Conservation (phyloP, 2,113 vertebrate species). For the Lethenteron reissneri region DNA sequence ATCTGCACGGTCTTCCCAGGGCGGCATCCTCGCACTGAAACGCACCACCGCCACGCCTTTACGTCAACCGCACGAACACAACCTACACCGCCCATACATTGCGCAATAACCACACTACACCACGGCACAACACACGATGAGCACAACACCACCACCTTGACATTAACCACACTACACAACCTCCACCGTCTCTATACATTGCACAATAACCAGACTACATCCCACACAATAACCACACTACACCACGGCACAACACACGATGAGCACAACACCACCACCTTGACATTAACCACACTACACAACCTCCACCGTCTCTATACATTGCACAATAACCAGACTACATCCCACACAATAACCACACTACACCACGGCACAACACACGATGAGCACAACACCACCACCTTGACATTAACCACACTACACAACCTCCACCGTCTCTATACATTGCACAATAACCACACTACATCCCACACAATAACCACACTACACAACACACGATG, state of each 20-base stretch:
- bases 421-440: neutral
- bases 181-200: too few species aligned
- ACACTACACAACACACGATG: too few species aligned
- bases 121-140: too few species aligned
- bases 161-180: too few species aligned
- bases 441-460: too few species aligned
- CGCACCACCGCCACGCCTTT: conserved; percentile 7
- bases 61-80: neutral
- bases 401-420: neutral
- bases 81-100: neutral
- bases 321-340: too few species aligned
- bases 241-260: neutral
- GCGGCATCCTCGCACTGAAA: conserved; percentile 69
- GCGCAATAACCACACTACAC: neutral
- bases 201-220: too few species aligned
- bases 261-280: conserved; percentile 3
- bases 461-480: too few species aligned
- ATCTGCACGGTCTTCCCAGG: conserved; percentile 84
- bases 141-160: too few species aligned
- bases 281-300: neutral
- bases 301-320: too few species aligned
- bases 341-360: too few species aligned
- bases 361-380: neutral
- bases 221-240: neutral
- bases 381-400: too few species aligned